A percentile compares a stretch with the other conserved stretches of the same genome.
phyloP scores from a whole-genome alignment of 2,888 invertebrate genomes.

The Cyaniris semiargus region DNA sequence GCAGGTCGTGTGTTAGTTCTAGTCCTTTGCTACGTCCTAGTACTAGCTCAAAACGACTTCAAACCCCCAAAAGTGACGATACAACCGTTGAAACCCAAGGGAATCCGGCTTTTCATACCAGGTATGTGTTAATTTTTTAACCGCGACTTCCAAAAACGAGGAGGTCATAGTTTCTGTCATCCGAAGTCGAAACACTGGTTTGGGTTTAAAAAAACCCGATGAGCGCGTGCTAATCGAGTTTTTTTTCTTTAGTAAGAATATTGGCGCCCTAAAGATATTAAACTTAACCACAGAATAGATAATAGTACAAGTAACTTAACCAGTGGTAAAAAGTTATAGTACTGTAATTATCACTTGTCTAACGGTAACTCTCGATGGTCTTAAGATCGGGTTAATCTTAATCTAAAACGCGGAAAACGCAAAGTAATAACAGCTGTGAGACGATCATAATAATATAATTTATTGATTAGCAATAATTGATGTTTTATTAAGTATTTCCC shows the following conservation, averaged over 20 bases:
- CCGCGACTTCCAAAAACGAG: no score
- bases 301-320: no score
- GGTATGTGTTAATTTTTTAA: slow-evolving; percentile 62
- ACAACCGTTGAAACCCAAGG: slow-evolving; percentile 77
- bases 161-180: neutral
- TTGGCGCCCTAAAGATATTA: neutral
- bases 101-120: slow-evolving; percentile 81
- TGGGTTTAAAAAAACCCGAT: neutral
- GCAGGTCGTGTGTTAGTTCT: slow-evolving; percentile 36
- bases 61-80: slow-evolving; percentile 74
- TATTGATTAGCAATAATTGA: neutral
- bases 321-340: no score
- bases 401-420: neutral
- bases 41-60: slow-evolving; percentile 44
- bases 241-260: neutral
- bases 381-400: neutral
- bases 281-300: no score
- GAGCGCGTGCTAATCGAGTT: neutral
- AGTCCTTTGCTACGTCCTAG: slow-evolving; percentile 33
- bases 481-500: neutral
- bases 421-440: neutral
- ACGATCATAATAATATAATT: neutral
- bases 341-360: no score
- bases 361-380: neutral
- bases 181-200: neutral